Evolutionary conservation across 2,888 invertebrate species (phyloP).

Genomic region (Leistus spinibarbis): DNA sequence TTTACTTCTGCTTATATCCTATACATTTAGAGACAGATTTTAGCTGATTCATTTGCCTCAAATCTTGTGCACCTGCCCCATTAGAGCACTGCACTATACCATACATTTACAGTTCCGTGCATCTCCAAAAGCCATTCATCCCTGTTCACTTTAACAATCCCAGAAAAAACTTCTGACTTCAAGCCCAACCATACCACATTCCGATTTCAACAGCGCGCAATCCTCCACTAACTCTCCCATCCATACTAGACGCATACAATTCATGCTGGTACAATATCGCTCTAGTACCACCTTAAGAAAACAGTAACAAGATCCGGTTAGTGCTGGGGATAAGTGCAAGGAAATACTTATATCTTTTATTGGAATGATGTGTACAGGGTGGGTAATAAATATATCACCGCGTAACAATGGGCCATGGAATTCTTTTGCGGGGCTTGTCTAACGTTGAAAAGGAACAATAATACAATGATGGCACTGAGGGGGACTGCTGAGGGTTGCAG

Average conservation of each 20-base stretch:
- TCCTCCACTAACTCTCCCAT: not conserved
- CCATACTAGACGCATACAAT: constrained; percentile 3
- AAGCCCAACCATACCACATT: not conserved
- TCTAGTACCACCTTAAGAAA: constrained; percentile 13
- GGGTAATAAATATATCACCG: constrained; percentile 36
- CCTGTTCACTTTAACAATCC: constrained; percentile 23
- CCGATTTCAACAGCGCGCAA: not conserved
- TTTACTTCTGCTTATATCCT: no score
- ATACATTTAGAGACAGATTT: not conserved
- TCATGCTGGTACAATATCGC: constrained; percentile 8
- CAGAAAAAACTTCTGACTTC: constrained; percentile 29
- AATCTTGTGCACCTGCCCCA: constrained; percentile 29
- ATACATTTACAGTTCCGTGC: constrained; percentile 13
- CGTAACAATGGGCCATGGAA: constrained; percentile 30
- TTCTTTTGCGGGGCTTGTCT: constrained; percentile 29
- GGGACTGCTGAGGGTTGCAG: constrained; percentile 9
- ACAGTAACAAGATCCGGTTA: constrained; percentile 3
- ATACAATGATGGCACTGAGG: constrained; percentile 16
- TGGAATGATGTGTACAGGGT: constrained; percentile 19
- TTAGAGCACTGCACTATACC: constrained; percentile 17
- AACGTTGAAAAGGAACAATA: constrained; percentile 18
- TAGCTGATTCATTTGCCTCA: not conserved
- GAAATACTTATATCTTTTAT: constrained; percentile 12
- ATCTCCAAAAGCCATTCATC: constrained; percentile 26
- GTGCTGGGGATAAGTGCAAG: not conserved